Evolutionary conservation across 2,113 vertebrate species (phyloP), one percentile per base, ranked within the genome.

Genomic region (Odontophorus gujanensis): DNA sequence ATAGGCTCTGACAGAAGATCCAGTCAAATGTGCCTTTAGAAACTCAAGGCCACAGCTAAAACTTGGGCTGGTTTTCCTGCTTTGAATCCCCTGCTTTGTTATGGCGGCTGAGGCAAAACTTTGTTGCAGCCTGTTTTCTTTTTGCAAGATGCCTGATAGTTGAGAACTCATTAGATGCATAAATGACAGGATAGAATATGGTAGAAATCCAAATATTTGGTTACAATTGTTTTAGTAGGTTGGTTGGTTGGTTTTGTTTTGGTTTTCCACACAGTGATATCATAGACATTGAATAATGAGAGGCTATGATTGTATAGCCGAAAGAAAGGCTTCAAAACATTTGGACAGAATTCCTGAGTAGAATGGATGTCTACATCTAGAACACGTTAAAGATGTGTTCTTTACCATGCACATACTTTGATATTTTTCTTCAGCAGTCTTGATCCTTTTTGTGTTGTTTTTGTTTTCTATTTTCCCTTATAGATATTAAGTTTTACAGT

Each of bases 91-190:
- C 19, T 48, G 2, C 45, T 94, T 86, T 86, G 13, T 61, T 30
- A 58, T 6, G 10, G 36, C 17, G n/a, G 34, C 72, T 74, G 30
- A 87, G 72, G 51, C 5, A n/a, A 83, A 94, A 9, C 9, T 92
- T 89, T 66, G 34, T 77, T 57, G 30, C 53, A 32, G 58, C 21
- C 11, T 96, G 53, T 57, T 57, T 57, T 32, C 30, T 57, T 57
- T 19, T 32, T 32, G 65, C 62, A 94, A 76, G 88, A 62, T 36
- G n/a, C 15, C 34, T 83, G 69, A 71, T 22, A 12, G 6, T 61
- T 51, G 47, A 89, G 34, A 85, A 32, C 86, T 85, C 81, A 45
- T 63, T 85, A 84, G 90, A 80, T 9, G 55, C 19, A 36, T 38
- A 40, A 75, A 17, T 22, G 26, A 55, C 16, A 90, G 80, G 65